Conservation (phyloP, 2,888 invertebrate genomes). For the Alentia gelatinosa region DNA sequence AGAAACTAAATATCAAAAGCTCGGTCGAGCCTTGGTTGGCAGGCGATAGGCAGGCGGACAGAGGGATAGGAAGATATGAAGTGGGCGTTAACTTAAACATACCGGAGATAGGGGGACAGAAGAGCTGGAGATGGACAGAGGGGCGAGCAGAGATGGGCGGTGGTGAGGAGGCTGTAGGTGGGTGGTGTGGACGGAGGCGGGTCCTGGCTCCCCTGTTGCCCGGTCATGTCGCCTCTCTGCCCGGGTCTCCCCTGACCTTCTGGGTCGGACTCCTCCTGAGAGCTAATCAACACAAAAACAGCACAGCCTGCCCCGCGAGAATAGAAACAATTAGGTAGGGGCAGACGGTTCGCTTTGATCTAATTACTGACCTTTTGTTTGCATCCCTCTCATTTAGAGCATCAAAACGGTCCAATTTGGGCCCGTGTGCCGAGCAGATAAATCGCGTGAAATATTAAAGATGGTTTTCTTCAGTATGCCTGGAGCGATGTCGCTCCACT, state of each 20-base stretch:
- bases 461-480: background rate
- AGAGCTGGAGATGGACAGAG: too few species aligned
- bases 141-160: too few species aligned
- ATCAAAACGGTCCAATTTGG: background rate
- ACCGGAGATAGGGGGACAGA: too few species aligned
- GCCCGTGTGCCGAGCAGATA: background rate
- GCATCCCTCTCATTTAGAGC: background rate
- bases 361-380: slow-evolving; percentile 21
- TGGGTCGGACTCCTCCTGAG: background rate
- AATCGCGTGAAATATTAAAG: background rate
- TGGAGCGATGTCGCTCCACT: too few species aligned
- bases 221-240: background rate
- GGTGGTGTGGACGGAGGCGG: too few species aligned
- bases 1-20: too few species aligned
- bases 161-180: too few species aligned
- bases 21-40: too few species aligned
- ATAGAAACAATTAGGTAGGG: slow-evolving; percentile 3
- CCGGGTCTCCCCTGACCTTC: background rate
- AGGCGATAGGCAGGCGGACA: too few species aligned
- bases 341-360: background rate
- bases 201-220: background rate
- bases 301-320: background rate
- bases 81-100: too few species aligned
- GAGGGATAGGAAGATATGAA: too few species aligned
- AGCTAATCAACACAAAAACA: background rate